Evolutionary conservation across 2,113 vertebrate species (phyloP).

Genomic region (Gymnobelideus leadbeateri): DNA sequence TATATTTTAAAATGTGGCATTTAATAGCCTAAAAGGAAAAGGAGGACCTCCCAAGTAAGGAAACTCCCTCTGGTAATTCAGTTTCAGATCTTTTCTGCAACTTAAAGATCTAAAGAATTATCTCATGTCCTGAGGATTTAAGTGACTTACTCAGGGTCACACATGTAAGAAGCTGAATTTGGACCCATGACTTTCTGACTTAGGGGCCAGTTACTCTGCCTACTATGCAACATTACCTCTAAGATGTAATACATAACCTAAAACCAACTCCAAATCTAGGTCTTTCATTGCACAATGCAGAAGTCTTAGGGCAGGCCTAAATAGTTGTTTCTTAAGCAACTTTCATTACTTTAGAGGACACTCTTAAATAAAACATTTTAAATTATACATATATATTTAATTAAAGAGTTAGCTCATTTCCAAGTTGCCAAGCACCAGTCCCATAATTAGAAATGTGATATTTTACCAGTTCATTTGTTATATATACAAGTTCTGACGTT

Average conservation of each 20-base stretch:
- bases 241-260: neutral
- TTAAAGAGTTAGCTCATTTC: neutral
- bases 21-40: no score
- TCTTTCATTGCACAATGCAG: neutral
- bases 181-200: neutral
- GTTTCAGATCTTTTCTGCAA: no score
- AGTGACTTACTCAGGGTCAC: no score
- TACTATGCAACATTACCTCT: neutral
- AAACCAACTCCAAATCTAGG: neutral
- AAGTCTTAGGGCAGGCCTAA: neutral
- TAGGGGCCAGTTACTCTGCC: neutral
- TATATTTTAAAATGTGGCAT: no score
- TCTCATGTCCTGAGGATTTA: no score
- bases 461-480: constrained; percentile 34
- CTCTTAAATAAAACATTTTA: neutral
- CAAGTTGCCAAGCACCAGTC: constrained; percentile 23
- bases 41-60: no score
- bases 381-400: neutral
- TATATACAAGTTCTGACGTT: neutral
- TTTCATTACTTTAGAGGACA: neutral
- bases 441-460: neutral
- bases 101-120: no score
- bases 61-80: no score
- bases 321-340: neutral
- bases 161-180: neutral